Percentiles rank a stretch among this genome's conserved stretches.
Conservation (phyloP, 2,113 vertebrate genomes). For the Rissa tridactyla region DNA sequence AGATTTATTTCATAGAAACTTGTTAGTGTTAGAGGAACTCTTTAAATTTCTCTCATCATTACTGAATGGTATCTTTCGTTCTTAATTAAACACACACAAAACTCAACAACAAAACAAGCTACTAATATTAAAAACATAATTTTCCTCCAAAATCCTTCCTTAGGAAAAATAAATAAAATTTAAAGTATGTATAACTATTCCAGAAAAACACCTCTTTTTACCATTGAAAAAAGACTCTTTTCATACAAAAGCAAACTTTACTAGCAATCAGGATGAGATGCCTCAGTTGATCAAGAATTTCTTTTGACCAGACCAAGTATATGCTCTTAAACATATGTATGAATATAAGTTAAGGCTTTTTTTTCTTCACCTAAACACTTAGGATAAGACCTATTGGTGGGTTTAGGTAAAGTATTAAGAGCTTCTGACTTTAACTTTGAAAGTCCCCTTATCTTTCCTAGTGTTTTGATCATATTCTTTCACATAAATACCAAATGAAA, state of each 20-base stretch:
- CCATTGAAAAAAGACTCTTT: neutral
- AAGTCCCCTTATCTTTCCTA: neutral
- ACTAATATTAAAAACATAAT: fast-evolving
- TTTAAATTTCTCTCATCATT: neutral
- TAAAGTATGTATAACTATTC: neutral
- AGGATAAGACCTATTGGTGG: neutral
- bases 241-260: neutral
- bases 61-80: neutral
- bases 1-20: neutral
- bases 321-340: neutral
- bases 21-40: neutral
- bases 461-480: neutral
- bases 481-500: neutral
- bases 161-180: neutral
- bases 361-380: neutral
- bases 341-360: neutral
- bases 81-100: neutral
- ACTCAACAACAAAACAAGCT: neutral
- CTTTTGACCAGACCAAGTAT: neutral
- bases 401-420: neutral
- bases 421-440: neutral
- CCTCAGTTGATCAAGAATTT: neutral
- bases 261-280: neutral
- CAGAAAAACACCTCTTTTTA: neutral
- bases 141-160: neutral